These are phyloP conservation scores for Callionymus lyra DNA, from an alignment of 2,113 vertebrate species.

Conservation along the genomic window DNA sequence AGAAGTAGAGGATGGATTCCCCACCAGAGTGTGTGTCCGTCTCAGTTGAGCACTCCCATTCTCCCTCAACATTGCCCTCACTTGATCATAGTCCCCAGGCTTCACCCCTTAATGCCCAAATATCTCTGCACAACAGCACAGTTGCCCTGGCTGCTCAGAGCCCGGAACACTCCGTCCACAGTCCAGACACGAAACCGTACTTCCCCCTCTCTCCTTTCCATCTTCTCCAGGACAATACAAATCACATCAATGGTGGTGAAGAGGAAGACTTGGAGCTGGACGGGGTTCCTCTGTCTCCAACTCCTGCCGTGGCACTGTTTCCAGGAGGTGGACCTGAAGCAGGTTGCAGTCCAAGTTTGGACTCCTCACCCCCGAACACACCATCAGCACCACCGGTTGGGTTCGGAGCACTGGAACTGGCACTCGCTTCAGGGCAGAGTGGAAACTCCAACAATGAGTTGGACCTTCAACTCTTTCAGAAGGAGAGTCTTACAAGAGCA, in stretches of 20 bases:
- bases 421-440: slow-evolving; percentile 57
- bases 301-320: slow-evolving; percentile 61
- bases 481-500: slow-evolving; percentile 55
- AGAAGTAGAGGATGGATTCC: slow-evolving; percentile 69
- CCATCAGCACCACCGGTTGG: slow-evolving; percentile 49
- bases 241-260: slow-evolving; percentile 29
- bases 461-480: slow-evolving; percentile 83
- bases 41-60: slow-evolving; percentile 62
- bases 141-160: slow-evolving; percentile 39
- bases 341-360: slow-evolving; percentile 47
- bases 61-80: slow-evolving; percentile 60
- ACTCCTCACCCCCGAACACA: slow-evolving; percentile 54
- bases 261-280: slow-evolving; percentile 47
- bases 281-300: slow-evolving; percentile 54
- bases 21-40: slow-evolving; percentile 69
- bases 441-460: slow-evolving; percentile 73
- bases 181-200: slow-evolving; percentile 44
- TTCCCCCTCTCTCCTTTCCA: slow-evolving; percentile 57
- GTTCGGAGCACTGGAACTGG: slow-evolving; percentile 64
- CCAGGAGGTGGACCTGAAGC: slow-evolving; percentile 49
- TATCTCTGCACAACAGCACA: slow-evolving; percentile 37
- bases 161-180: slow-evolving; percentile 45
- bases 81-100: slow-evolving; percentile 66
- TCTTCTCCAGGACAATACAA: slow-evolving; percentile 31
- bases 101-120: slow-evolving; percentile 33